Base-by-base conservation (phyloP, 2,797 vertebrate genomes). In the Adelosebastes latens region DNA sequence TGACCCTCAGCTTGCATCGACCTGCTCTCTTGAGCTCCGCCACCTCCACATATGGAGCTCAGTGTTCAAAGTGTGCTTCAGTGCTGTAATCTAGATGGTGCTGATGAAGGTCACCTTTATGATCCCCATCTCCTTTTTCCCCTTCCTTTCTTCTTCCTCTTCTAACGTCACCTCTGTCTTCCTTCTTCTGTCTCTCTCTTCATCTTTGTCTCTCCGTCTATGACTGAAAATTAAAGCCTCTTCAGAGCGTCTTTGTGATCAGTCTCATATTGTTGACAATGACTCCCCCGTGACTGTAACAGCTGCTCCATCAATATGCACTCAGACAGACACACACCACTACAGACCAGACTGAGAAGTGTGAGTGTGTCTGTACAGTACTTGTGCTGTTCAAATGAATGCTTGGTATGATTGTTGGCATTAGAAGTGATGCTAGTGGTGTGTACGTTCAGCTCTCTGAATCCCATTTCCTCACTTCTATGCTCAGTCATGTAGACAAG, bases 221-320 rank as follows among this genome's bases (percentile, higher is more conserved):
- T 53, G 55, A 14, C 31, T 49, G 53, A 56, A 77, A 53, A 82
- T 66, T 16, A 74, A 85, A 73, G 46, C 70, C 34, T 76, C 70
- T 63, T 49, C 20, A 46, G 66, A 75, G 49, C 18, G 0, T 18
- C 61, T 78, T 79, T 83, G 74, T 80, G 83, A 89, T 91, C 78
- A 49, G 67, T 76, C 76, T 79, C n/a, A 4, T 72, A 56, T 75
- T 80, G 83, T 82, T 82, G 82, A 83, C 78, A 72, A 72, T 80
- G 89, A 75, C 65, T 87, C 85, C 80, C 76, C 3, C 11, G 53
- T 76, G 80, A 78, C 62, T 64, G 13, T 27, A 83, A 79, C 85
- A 88, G 86, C 86, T 85, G 89, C 77, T 78, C 56, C 69, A 56
- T 85, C 81, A 77, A 74, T 85, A 85, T 69, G 70, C 77, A 79